Evolutionary conservation across 1,140 invertebrate species (phyloP), one percentile per base, ranked within the genome.

Genomic region (Pogonognathellus flavescens): DNA sequence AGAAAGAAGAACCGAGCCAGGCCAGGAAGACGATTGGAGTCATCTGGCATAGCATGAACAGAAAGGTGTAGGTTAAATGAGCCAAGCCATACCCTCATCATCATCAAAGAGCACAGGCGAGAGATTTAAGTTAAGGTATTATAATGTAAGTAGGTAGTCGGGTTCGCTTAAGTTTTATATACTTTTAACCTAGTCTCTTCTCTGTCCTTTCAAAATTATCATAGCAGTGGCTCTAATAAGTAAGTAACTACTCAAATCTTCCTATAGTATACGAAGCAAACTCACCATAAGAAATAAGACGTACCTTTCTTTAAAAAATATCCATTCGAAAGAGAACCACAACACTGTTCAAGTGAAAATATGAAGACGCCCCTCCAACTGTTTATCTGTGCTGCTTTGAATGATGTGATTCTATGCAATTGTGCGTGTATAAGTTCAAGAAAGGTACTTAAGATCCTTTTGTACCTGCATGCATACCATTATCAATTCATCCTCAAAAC

Each of bases 391-490:
- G 31, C 31, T 41, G 31, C 31, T 41, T 6, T 41, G 31, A 41
- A 41, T 41, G 31, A 41, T 41, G 31, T 41, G 31, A 41, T 41
- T 41, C 2, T 41, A 41, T 41, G 31, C 31, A 41, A 41, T 41
- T 41, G 31, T 41, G 31, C 31, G 31, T 41, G 31, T 41, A 41
- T 41, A 41, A 41, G 31, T 41, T 41, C 31, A 41, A 82, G 50
- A 82, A 82, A 80, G 84, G 84, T 85, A 85, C 84, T 85, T 85
- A 85, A 80, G 66, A 18, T 20, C 83, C 60, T 76, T 52, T n/a
- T 31, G 83, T 62, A 18, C 57, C 82, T 83, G 55, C 82, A 13
- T 84, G 83, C 60, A 70, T 86, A 83, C 80, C 80, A 76, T 86
- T 66, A 84, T 84, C 57, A 82, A 57, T 53, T n/a, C 18, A 53